Conservation (phyloP, 2,113 vertebrate species). For the Scomber scombrus region DNA sequence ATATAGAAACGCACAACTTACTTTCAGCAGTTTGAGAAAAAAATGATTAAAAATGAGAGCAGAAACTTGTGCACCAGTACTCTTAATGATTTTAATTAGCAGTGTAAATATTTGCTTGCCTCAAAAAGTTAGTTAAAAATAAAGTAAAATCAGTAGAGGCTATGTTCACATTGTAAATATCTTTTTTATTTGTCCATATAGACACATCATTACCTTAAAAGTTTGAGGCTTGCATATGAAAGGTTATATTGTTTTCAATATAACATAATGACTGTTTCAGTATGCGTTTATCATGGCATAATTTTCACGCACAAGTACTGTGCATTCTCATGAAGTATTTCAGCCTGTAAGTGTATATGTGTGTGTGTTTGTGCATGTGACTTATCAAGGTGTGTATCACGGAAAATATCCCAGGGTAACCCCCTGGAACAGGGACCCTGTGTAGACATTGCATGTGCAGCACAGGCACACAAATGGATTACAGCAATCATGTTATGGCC, state of each 20-base stretch:
- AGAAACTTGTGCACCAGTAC: not conserved
- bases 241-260: too few relatives aligned
- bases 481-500: constrained; percentile 70
- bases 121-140: not conserved
- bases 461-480: constrained; percentile 65
- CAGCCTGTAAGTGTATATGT: not conserved
- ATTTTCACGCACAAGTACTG: not conserved
- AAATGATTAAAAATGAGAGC: not conserved
- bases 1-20: not conserved
- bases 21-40: not conserved
- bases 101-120: not conserved
- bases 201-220: too few relatives aligned
- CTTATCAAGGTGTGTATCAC: constrained; percentile 18
- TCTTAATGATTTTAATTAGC: not conserved
- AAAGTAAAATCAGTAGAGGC: not conserved
- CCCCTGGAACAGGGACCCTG: constrained; percentile 22
- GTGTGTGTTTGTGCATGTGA: not conserved
- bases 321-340: not conserved
- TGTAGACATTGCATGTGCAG: constrained; percentile 35
- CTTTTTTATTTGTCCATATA: not conserved
- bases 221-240: too few relatives aligned
- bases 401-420: constrained; percentile 43
- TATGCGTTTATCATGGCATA: not conserved
- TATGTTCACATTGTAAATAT: not conserved
- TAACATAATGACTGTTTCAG: not conserved